phyloP scores from a whole-genome alignment of 2,797 vertebrate genomes.

The Peromyscus nudipes region DNA sequence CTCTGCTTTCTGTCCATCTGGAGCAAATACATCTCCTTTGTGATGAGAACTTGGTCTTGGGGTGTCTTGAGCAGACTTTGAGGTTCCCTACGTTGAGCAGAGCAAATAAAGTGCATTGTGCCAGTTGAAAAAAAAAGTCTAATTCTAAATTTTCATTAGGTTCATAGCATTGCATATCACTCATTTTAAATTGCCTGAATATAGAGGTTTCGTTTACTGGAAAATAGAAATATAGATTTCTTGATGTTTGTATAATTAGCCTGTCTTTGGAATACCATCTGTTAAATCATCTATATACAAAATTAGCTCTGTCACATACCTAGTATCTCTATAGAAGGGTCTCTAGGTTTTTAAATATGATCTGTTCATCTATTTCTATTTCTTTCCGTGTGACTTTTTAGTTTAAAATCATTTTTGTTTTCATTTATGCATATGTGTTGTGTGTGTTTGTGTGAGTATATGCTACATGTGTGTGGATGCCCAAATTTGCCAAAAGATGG shows the following conservation, averaged over 20 bases:
- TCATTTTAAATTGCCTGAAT: conserved; percentile 32
- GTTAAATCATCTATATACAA: background rate
- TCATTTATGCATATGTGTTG: background rate
- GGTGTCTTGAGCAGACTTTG: background rate
- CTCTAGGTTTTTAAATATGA: background rate
- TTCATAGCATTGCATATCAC: background rate
- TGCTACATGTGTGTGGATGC: background rate
- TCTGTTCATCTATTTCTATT: background rate
- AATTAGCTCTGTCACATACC: background rate
- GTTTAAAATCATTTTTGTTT: background rate
- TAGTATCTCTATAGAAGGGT: background rate
- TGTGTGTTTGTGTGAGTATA: background rate
- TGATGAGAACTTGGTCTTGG: background rate
- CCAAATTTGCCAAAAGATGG: background rate
- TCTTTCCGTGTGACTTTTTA: background rate
- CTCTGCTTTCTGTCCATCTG: background rate
- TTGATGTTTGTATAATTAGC: background rate
- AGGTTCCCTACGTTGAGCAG: background rate
- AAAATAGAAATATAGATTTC: background rate
- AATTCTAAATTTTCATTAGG: background rate
- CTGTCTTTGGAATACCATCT: background rate
- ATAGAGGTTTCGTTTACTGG: background rate
- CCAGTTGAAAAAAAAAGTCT: too few relatives aligned
- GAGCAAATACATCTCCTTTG: background rate
- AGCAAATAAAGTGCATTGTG: background rate